These are phyloP conservation scores for Pyrrhia umbra DNA, from an alignment of 2,888 invertebrate species.

Conservation along the genomic window DNA sequence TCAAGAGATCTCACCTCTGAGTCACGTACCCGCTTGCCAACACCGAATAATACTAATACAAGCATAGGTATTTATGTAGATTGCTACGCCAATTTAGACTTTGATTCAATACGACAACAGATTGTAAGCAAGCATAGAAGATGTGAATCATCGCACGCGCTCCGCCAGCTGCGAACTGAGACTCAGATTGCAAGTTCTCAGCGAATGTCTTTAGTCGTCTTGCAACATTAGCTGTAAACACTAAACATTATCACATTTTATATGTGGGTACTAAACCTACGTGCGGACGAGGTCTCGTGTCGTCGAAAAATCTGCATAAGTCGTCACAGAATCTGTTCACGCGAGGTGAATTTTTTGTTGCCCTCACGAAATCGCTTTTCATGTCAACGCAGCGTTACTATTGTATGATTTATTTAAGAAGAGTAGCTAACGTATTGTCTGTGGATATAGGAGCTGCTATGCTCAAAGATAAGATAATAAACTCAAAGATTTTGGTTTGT, in stretches of 20 bases:
- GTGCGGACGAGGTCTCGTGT: slow-evolving; percentile 25
- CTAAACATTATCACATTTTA: slow-evolving; percentile 53
- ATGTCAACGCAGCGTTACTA: slow-evolving; percentile 20
- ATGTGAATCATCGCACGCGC: slow-evolving; percentile 80
- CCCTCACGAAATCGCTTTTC: slow-evolving; percentile 43
- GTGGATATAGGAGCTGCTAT: slow-evolving; percentile 8
- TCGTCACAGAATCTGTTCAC: slow-evolving; percentile 43
- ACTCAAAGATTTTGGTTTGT: too few relatives aligned
- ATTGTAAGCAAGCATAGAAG: slow-evolving; percentile 68
- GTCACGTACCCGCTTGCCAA: slow-evolving; percentile 84
- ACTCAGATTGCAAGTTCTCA: slow-evolving; percentile 81
- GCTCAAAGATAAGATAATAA: neutral
- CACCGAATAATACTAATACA: slow-evolving; percentile 68
- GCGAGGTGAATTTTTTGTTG: slow-evolving; percentile 39
- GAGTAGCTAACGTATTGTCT: neutral
- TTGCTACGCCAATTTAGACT: slow-evolving; percentile 74
- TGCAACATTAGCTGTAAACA: slow-evolving; percentile 72
- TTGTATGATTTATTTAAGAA: slow-evolving; percentile 29
- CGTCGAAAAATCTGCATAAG: slow-evolving; percentile 44
- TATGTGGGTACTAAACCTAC: slow-evolving; percentile 2
- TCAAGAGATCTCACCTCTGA: slow-evolving; percentile 82
- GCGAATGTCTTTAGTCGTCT: slow-evolving; percentile 76
- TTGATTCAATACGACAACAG: slow-evolving; percentile 65
- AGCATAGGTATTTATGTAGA: slow-evolving; percentile 69
- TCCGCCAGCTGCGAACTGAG: slow-evolving; percentile 82